These are phyloP conservation scores for Drosophila willistoni DNA, from an alignment of 1,140 invertebrate genomes.

Conservation along the genomic window DNA sequence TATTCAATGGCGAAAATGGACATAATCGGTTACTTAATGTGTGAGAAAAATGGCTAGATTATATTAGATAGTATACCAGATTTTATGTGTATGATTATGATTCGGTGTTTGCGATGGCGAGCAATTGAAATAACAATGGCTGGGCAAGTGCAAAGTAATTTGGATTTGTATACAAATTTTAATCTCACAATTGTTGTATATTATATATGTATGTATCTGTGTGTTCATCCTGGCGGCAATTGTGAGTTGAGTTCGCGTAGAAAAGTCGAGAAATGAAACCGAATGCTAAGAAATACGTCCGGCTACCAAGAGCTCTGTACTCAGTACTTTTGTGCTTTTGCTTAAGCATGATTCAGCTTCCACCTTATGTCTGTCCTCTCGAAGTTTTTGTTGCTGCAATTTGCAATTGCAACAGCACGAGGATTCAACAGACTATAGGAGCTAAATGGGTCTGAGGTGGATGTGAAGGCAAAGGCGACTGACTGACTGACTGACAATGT, in stretches of 20 bases:
- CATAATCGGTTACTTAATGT: too few relatives aligned
- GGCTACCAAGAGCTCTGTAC: not conserved
- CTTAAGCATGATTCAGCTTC: not conserved
- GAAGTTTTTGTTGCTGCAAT: slow-evolving; percentile 15
- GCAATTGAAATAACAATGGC: slow-evolving; percentile 1
- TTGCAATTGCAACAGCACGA: slow-evolving; percentile 14
- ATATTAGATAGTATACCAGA: too few relatives aligned
- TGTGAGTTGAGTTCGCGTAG: slow-evolving; percentile 19
- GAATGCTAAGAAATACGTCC: not conserved
- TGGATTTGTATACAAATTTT: slow-evolving; percentile 17
- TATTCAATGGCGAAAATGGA: too few relatives aligned
- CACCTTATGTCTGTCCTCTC: not conserved
- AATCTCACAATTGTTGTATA: slow-evolving; percentile 3
- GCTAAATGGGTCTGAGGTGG: not conserved
- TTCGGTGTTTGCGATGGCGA: too few relatives aligned
- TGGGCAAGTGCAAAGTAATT: slow-evolving; percentile 14
- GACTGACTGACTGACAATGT: slow-evolving; percentile 10
- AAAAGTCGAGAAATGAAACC: slow-evolving; percentile 25
- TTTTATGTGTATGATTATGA: too few relatives aligned
- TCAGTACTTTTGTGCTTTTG: slow-evolving; percentile 1
- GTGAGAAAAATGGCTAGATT: too few relatives aligned
- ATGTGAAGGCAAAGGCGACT: not conserved
- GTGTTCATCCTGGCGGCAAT: slow-evolving; percentile 15
- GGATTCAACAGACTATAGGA: not conserved
- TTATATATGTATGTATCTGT: not conserved